phyloP scores from a whole-genome alignment of 2,797 vertebrate species.

The Chaetodon trifasciatus region DNA sequence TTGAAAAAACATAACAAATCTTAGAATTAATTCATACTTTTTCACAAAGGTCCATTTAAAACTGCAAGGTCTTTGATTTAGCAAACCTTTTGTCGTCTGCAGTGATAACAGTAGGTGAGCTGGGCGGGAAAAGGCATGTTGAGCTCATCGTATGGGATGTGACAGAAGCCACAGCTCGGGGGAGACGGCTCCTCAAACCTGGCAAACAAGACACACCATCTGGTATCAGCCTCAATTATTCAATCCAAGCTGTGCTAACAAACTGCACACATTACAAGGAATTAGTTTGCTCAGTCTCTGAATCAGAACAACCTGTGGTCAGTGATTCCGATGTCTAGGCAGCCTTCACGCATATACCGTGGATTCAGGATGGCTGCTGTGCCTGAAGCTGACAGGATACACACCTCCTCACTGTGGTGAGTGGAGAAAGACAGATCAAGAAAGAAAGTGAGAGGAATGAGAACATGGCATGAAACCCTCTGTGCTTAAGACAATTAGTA shows the following conservation, averaged over 20 bases:
- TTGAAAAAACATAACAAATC: slow-evolving; percentile 65
- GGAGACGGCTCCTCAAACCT: slow-evolving; percentile 94
- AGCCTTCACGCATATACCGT: slow-evolving; percentile 95
- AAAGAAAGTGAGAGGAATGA: background rate
- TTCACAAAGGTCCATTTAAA: background rate
- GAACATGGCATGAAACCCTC: background rate
- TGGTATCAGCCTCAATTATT: slow-evolving; percentile 8
- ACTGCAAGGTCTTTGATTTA: background rate
- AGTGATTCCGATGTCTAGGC: slow-evolving; percentile 89
- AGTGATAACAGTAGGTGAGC: slow-evolving; percentile 95
- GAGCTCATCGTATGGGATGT: slow-evolving; percentile 98
- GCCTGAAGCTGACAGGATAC: slow-evolving; percentile 97
- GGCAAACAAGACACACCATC: slow-evolving; percentile 50
- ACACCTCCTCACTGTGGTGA: slow-evolving; percentile 94
- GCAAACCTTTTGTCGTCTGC: slow-evolving; percentile 92
- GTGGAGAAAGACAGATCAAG: slow-evolving; percentile 9
- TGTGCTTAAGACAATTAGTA: background rate
- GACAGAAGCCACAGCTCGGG: slow-evolving; percentile 95
- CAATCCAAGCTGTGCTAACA: background rate
- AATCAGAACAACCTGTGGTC: slow-evolving; percentile 91
- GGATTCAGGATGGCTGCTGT: slow-evolving; percentile 97
- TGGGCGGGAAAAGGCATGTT: slow-evolving; percentile 99
- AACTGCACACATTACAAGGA: background rate
- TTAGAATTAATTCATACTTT: background rate
- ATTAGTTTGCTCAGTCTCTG: background rate